Conservation (phyloP, 92 coral and sea anemone genomes). For the Umimayanthus kanabou region DNA sequence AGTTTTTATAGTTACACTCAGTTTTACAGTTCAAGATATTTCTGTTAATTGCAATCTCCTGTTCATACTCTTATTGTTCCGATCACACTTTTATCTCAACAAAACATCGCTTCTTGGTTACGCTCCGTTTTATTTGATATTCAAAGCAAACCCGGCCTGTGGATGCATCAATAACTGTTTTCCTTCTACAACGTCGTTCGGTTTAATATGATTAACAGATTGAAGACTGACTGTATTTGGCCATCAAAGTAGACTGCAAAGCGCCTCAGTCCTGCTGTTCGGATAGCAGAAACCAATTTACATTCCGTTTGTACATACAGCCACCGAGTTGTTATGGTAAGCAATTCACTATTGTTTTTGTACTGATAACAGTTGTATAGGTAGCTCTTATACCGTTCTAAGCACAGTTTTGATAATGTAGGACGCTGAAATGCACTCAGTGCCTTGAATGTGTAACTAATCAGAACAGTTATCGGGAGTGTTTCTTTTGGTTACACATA, state of each 20-base stretch:
- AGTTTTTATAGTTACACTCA: too few species aligned
- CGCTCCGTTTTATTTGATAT: not conserved
- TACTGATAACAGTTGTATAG: not conserved
- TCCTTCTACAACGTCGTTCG: not conserved
- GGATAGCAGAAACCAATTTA: not conserved
- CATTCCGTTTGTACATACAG: not conserved
- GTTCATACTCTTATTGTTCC: too few species aligned
- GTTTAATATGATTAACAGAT: not conserved
- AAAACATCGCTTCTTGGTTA: not conserved
- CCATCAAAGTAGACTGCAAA: not conserved
- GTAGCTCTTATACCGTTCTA: too few species aligned
- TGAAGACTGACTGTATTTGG: not conserved
- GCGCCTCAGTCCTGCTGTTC: not conserved
- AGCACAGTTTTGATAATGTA: too few species aligned
- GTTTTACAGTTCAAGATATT: too few species aligned
- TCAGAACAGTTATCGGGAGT: too few species aligned
- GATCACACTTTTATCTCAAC: not conserved
- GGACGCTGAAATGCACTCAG: too few species aligned
- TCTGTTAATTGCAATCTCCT: too few species aligned
- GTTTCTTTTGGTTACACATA: too few species aligned
- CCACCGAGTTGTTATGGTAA: not conserved
- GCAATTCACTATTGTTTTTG: not conserved
- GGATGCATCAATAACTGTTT: not conserved
- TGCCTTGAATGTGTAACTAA: too few species aligned
- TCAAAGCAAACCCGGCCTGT: too few species aligned